Base-by-base conservation (phyloP, 2,888 invertebrate genomes). In the Cenopis cana region DNA sequence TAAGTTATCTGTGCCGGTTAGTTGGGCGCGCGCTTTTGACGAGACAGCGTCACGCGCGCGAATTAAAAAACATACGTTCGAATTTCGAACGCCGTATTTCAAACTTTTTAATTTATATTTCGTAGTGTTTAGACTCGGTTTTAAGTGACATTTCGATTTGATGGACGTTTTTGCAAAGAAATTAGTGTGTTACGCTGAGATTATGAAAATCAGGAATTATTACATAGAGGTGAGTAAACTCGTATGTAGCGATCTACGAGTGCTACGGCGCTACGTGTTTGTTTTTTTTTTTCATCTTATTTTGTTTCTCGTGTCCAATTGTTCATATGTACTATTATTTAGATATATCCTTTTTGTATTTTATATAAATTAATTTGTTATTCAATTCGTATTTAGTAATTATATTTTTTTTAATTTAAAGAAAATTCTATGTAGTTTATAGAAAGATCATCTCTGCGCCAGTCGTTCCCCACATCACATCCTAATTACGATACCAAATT, bases 161-260 rank as follows among this genome's bases (percentile, higher is more conserved):
- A 85, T 83, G 85, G 82, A 81, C 79, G 74, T 72, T 82, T 79
- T 74, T 78, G 85, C 84, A 84, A 64, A 52, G 41, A 57, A 69
- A 69, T 73, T 69, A 65, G 56, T 59, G 67, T 46, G 36, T 62
- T 82, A 82, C 75, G 76, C 82, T 68, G 82, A 84, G 88, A 92
- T 89, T 88, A 93, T 93, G 93, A 93, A 92, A 93, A 90, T 92
- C 79, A 84, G 89, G 84, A 89, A 85, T 82, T 92, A 83, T 79
- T 91, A 90, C 78, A 84, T 86, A 82, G 89, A 91, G 91, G 93
- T 93, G 78, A 87, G 91, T 81, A 71, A 54, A 69, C 66, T 65
- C 38, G n/a, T 36, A 49, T 61, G 46, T 71, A 67, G 69, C 57
- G n/a, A 24, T 9, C 49, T 68, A 61, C 60, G 57, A 57, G 50